A percentile compares a stretch with the other conserved stretches of the same genome.
These are phyloP conservation scores for Drepanosiphum platanoidis DNA, from an alignment of 2,888 invertebrate genomes.

Conservation along the genomic window DNA sequence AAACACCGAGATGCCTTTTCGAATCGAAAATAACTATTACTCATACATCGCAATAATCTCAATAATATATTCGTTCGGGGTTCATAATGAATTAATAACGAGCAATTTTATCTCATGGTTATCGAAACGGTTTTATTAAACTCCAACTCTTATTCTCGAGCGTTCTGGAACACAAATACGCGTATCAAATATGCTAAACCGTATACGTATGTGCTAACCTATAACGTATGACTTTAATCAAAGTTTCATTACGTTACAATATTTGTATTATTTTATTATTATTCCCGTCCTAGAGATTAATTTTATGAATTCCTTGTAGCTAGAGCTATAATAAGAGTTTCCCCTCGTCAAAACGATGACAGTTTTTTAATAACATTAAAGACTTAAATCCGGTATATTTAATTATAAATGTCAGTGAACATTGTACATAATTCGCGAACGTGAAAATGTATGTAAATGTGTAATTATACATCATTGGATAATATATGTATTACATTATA, in stretches of 20 bases:
- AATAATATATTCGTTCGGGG: no score
- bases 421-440: background rate
- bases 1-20: no score
- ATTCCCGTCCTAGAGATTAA: background rate
- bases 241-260: background rate
- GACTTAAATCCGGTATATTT: background rate
- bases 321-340: background rate
- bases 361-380: conserved; percentile 11
- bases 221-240: background rate
- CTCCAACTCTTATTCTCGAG: no score
- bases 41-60: no score
- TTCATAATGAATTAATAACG: no score
- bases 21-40: no score
- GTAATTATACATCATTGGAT: background rate
- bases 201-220: background rate
- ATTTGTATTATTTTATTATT: background rate
- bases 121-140: no score
- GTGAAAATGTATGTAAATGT: background rate
- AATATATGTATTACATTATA: background rate
- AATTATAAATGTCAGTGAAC: background rate
- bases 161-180: no score
- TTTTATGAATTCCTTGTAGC: background rate
- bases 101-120: no score
- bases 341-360: background rate
- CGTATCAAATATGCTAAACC: no score